Percentiles rank a stretch among this genome's conserved stretches.
Conservation (phyloP, 2,888 invertebrate species). For the Polyommatus iphigenia region DNA sequence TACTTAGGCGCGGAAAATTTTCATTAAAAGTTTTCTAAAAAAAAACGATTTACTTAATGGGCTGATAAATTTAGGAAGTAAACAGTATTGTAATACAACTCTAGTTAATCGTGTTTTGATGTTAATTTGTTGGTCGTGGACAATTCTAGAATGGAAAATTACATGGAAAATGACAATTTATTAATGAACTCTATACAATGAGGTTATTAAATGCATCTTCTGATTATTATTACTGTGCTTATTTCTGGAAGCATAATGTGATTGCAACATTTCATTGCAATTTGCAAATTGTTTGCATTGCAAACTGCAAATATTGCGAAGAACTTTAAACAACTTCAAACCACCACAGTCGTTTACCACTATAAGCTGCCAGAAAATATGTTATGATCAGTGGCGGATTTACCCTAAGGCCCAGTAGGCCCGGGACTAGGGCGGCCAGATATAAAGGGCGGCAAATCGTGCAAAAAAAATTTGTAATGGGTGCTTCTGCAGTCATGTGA, state of each 20-base stretch:
- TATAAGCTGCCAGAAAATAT: too few relatives aligned
- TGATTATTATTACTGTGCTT: background rate
- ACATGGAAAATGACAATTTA: slow-evolving; percentile 28
- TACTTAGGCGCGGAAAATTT: slow-evolving; percentile 1
- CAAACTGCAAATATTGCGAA: too few relatives aligned
- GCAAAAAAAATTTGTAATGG: too few relatives aligned
- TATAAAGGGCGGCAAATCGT: too few relatives aligned
- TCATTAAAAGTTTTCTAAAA: background rate
- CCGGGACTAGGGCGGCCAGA: too few relatives aligned
- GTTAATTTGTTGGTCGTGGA: slow-evolving; percentile 5
- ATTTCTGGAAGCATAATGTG: background rate
- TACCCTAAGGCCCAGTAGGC: too few relatives aligned
- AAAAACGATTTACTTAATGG: background rate
- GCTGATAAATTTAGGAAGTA: background rate
- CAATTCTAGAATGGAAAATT: slow-evolving; percentile 16
- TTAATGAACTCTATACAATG: background rate
- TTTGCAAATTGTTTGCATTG: background rate
- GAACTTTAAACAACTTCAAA: too few relatives aligned
- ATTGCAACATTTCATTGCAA: background rate
- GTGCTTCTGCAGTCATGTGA: too few relatives aligned
- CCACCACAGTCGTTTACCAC: too few relatives aligned
- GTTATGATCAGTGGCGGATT: too few relatives aligned
- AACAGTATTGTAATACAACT: background rate
- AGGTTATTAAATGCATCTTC: slow-evolving; percentile 4
- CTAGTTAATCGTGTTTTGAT: background rate